Conservation (phyloP, 2,888 invertebrate species). For the Pteria penguin region DNA sequence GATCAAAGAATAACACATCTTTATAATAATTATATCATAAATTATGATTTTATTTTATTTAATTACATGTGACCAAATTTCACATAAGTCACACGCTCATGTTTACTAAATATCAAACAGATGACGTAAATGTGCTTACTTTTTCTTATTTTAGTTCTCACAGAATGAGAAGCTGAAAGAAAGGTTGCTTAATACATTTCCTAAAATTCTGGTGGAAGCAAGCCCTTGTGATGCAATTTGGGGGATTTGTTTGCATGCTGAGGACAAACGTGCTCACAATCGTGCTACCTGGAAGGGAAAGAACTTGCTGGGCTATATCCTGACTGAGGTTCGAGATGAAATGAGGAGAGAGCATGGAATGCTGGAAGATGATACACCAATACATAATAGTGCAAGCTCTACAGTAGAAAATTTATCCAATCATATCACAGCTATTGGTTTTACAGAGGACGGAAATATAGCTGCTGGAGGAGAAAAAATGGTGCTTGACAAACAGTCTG, state of each 20-base stretch:
- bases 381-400: neutral
- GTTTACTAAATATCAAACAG: too few species aligned
- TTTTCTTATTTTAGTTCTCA: constrained; percentile 66
- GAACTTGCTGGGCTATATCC: constrained; percentile 73
- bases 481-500: too few species aligned
- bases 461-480: too few species aligned
- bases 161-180: constrained; percentile 69
- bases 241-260: constrained; percentile 75
- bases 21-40: too few species aligned
- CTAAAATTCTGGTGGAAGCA: constrained; percentile 76
- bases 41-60: too few species aligned
- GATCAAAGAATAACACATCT: too few species aligned
- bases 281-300: constrained; percentile 71
- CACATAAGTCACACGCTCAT: too few species aligned
- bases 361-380: neutral
- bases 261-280: constrained; percentile 61
- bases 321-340: constrained; percentile 75
- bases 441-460: neutral
- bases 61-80: too few species aligned
- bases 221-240: constrained; percentile 75
- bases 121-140: neutral
- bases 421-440: too few species aligned
- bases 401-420: too few species aligned
- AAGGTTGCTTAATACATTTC: constrained; percentile 65
- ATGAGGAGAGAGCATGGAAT: constrained; percentile 31